Conservation (phyloP, 2,888 invertebrate species). For the Cerastoderma edule region DNA sequence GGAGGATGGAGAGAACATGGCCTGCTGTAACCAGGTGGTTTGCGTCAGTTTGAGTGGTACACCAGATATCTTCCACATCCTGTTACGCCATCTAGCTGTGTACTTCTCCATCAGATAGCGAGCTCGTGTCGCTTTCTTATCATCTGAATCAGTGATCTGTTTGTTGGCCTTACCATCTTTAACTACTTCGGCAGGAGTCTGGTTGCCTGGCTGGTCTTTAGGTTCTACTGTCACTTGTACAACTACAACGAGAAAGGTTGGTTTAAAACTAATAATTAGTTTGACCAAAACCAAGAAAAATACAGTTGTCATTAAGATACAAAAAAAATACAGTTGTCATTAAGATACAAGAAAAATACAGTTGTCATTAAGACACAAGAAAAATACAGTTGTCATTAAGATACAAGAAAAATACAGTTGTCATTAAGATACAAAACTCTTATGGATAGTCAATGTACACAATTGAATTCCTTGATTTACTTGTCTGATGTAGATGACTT, state of each 20-base stretch:
- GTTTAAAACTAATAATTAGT: too few relatives aligned
- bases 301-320: too few relatives aligned
- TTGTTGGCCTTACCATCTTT: conserved; percentile 40
- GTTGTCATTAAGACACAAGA: too few relatives aligned
- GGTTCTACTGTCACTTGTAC: conserved; percentile 14
- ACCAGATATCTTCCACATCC: conserved; percentile 77
- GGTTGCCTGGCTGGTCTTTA: not conserved
- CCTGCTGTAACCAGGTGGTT: conserved; percentile 94
- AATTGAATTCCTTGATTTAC: too few relatives aligned
- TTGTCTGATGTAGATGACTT: too few relatives aligned
- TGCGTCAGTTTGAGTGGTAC: conserved; percentile 73
- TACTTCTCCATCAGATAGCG: conserved; percentile 91
- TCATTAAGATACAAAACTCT: too few relatives aligned
- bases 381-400: too few relatives aligned
- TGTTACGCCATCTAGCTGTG: conserved; percentile 88
- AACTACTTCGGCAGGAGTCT: conserved; percentile 10
- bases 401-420: too few relatives aligned
- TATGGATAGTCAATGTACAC: too few relatives aligned
- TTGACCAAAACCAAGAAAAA: too few relatives aligned
- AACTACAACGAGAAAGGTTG: not conserved
- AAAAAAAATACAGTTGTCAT: too few relatives aligned
- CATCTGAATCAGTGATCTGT: conserved; percentile 46
- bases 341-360: too few relatives aligned
- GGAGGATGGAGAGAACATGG: conserved; percentile 96
- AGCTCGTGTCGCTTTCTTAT: conserved; percentile 75